phyloP scores from a whole-genome alignment of 2,797 vertebrate species.

The Epinephelus coioides region DNA sequence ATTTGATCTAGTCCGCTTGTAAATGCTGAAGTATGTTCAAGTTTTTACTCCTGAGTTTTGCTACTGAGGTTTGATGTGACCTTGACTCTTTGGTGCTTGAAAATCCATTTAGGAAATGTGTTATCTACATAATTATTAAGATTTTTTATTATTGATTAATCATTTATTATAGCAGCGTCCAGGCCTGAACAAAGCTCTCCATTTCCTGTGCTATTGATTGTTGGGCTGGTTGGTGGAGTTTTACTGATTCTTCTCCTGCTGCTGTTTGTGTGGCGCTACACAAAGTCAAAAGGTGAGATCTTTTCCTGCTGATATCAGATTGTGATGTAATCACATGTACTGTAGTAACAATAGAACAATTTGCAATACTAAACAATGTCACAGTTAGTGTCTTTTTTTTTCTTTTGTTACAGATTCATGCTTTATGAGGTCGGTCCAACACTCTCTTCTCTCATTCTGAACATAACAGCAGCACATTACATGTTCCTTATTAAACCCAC shows the following conservation, averaged over 20 bases:
- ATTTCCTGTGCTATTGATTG: background rate
- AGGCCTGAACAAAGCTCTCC: background rate
- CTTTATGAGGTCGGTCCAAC: constrained; percentile 23
- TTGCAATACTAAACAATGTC: background rate
- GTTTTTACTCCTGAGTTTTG: too few relatives aligned
- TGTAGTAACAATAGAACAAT: background rate
- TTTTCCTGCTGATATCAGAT: background rate
- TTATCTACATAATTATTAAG: background rate
- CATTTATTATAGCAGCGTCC: background rate
- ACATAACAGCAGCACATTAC: background rate
- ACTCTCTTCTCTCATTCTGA: background rate
- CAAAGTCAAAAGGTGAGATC: constrained; percentile 33
- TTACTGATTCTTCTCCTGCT: constrained; percentile 24
- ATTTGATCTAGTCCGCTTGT: too few relatives aligned
- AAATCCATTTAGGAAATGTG: too few relatives aligned
- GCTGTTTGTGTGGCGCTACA: constrained; percentile 19
- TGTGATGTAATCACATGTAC: background rate
- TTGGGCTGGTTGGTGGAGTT: constrained; percentile 19
- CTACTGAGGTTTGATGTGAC: too few relatives aligned
- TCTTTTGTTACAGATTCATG: constrained; percentile 20
- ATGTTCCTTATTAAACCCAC: background rate
- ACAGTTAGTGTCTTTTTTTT: background rate
- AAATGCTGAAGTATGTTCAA: too few relatives aligned
- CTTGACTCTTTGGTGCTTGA: too few relatives aligned
- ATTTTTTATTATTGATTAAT: too few relatives aligned